Conservation (phyloP, 1,140 invertebrate genomes). For the Amphibalanus amphitrite region DNA sequence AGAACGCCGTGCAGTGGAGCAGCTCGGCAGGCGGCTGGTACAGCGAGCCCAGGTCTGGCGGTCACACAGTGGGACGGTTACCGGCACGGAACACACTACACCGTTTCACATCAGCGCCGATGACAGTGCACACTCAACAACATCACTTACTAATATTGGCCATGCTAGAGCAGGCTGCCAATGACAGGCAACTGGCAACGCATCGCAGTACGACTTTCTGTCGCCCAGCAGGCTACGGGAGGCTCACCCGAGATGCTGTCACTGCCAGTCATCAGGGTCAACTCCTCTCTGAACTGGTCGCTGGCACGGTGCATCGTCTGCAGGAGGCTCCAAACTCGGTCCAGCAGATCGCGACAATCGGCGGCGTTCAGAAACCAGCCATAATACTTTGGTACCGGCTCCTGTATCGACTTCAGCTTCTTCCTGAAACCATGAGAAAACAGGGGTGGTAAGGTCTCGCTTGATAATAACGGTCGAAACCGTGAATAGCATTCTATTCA, state of each 20-base stretch:
- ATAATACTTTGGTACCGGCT: conserved; percentile 24
- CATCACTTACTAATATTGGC: no score
- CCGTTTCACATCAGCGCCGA: no score
- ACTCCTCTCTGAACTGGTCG: background rate
- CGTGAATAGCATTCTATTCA: no score
- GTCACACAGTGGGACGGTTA: no score
- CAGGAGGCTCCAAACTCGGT: background rate
- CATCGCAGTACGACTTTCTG: no score
- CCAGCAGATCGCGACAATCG: conserved; percentile 10
- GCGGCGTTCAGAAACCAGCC: conserved; percentile 26
- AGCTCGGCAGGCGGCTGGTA: conserved; percentile 2
- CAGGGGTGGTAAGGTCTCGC: no score
- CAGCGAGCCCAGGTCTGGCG: background rate
- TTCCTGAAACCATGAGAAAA: background rate
- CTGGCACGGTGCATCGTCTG: background rate
- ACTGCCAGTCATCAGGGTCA: background rate
- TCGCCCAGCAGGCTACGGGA: no score
- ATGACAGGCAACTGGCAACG: no score
- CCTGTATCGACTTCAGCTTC: conserved; percentile 20
- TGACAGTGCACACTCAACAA: no score
- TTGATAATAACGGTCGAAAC: no score
- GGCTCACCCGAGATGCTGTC: background rate
- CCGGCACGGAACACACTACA: no score
- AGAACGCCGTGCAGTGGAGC: conserved; percentile 15
- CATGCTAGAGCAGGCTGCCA: no score